Percentiles rank a stretch among this genome's conserved stretches.
These are phyloP conservation scores for Amorpha juglandis DNA, from an alignment of 2,888 invertebrate species.

Conservation along the genomic window DNA sequence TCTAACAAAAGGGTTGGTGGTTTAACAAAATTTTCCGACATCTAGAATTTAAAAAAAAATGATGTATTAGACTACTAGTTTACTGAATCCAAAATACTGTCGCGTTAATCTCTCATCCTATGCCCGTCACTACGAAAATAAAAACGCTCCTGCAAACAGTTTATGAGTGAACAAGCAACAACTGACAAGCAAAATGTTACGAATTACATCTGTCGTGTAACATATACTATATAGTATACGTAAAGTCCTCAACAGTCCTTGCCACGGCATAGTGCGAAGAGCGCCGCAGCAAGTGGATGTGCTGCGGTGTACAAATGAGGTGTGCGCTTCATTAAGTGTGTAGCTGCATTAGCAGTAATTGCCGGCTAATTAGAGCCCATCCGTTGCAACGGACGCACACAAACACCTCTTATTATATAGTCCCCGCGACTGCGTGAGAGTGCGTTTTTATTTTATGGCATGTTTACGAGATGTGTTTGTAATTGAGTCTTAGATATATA, in stretches of 20 bases:
- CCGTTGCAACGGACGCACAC: conserved; percentile 57
- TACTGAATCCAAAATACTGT: too few relatives aligned
- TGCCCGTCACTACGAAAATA: too few relatives aligned
- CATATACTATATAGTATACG: background rate
- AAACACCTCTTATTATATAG: conserved; percentile 18
- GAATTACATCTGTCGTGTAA: background rate
- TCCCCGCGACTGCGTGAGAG: background rate
- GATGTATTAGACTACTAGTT: too few relatives aligned
- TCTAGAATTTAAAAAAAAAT: too few relatives aligned
- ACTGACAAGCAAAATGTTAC: background rate
- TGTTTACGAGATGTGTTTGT: background rate
- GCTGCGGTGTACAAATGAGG: conserved; percentile 54
- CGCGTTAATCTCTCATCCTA: too few relatives aligned
- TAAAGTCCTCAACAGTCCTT: background rate
- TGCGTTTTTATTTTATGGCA: background rate
- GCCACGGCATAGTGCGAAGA: conserved; percentile 17
- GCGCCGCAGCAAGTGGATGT: conserved; percentile 20
- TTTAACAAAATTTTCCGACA: too few relatives aligned
- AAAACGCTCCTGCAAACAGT: too few relatives aligned
- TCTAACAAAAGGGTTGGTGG: too few relatives aligned
- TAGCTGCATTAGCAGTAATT: conserved; percentile 73
- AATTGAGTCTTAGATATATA: too few relatives aligned
- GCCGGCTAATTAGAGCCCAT: conserved; percentile 73
- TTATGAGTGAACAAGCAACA: too few relatives aligned
- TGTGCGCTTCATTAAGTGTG: conserved; percentile 63